These are phyloP conservation scores for Danio choprae DNA, from an alignment of 2,797 vertebrate genomes.

Conservation along the genomic window DNA sequence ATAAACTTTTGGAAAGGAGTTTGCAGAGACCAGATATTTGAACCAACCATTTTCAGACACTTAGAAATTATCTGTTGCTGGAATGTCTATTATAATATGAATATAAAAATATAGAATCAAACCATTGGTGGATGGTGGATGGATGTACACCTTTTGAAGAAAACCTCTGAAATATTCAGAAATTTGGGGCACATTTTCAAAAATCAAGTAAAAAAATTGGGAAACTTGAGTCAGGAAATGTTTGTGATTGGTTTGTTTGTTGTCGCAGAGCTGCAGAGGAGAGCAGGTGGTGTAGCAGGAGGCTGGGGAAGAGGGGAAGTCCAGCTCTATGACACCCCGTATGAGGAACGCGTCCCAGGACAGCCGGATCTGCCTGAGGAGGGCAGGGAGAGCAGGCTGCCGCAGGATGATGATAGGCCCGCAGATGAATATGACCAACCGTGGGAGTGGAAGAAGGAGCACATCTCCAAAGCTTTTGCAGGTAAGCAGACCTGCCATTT, in stretches of 20 bases:
- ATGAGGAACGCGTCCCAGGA: constrained; percentile 79
- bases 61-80: too few relatives aligned
- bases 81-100: too few relatives aligned
- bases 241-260: constrained; percentile 13
- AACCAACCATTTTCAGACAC: too few relatives aligned
- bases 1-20: too few relatives aligned
- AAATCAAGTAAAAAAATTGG: too few relatives aligned
- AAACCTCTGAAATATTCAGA: too few relatives aligned
- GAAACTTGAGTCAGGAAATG: too few relatives aligned
- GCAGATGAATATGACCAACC: constrained; percentile 95
- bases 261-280: constrained; percentile 76
- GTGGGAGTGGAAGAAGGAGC: constrained; percentile 95
- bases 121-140: too few relatives aligned
- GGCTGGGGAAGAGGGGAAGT: constrained; percentile 66
- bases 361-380: constrained; percentile 61
- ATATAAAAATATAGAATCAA: too few relatives aligned
- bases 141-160: too few relatives aligned
- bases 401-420: constrained; percentile 88
- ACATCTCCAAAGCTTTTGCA: constrained; percentile 92
- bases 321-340: constrained; percentile 91
- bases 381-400: constrained; percentile 81
- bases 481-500: constrained; percentile 69
- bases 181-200: too few relatives aligned
- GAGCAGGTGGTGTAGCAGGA: constrained; percentile 60
- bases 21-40: too few relatives aligned